Conservation (phyloP, 2,797 vertebrate genomes). For the Lepilemur septentrionalis region DNA sequence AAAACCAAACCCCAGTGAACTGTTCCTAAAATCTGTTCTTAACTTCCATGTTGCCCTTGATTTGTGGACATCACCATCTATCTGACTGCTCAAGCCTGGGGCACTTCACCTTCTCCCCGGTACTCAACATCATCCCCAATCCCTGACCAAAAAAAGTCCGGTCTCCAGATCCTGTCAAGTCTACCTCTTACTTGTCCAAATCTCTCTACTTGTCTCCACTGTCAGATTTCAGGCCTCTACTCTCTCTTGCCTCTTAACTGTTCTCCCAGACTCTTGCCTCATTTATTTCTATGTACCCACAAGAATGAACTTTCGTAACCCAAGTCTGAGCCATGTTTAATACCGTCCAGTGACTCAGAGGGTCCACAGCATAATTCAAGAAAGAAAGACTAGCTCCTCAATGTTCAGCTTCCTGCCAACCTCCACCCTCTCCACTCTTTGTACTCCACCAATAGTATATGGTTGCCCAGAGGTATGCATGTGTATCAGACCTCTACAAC, state of each 20-base stretch:
- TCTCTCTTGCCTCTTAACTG: not conserved
- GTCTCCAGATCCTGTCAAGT: not conserved
- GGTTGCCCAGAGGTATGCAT: not conserved
- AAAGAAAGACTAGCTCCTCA: not conserved
- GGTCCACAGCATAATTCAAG: not conserved
- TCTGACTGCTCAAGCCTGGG: not conserved
- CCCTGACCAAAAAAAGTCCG: not conserved
- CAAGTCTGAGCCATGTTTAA: not conserved
- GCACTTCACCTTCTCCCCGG: not conserved
- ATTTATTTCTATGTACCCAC: not conserved
- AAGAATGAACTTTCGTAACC: conserved; percentile 2
- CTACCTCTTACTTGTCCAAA: not conserved
- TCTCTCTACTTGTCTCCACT: not conserved
- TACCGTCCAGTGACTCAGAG: not conserved
- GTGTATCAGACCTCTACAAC: not conserved
- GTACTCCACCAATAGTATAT: not conserved
- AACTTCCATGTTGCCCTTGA: not conserved
- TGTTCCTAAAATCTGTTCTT: not conserved
- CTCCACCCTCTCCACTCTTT: not conserved
- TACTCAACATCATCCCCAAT: not conserved
- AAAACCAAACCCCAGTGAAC: not conserved
- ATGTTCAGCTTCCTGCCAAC: not conserved
- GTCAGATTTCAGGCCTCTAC: not conserved
- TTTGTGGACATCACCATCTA: not conserved
- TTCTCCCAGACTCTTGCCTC: not conserved